Percentiles rank a stretch among this genome's conserved stretches.
Conservation (phyloP, 1,140 invertebrate genomes). For the Bombus consobrinus region DNA sequence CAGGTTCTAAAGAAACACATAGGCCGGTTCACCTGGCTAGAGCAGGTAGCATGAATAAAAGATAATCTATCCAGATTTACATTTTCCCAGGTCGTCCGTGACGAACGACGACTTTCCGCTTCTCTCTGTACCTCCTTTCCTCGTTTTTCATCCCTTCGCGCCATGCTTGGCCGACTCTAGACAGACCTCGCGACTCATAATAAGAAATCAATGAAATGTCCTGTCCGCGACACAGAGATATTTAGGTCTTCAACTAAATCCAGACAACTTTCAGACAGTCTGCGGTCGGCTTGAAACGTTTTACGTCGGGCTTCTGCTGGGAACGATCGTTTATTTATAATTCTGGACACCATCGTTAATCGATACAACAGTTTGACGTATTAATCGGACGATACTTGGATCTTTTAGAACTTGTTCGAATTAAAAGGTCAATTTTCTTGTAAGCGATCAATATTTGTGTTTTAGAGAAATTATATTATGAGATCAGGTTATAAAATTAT, state of each 20-base stretch:
- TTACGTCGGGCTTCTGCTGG: not conserved
- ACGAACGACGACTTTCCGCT: conserved; percentile 23
- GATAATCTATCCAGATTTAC: conserved; percentile 58
- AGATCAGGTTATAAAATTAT: too few species aligned
- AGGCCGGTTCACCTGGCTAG: conserved; percentile 29
- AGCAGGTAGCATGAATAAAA: conserved; percentile 64
- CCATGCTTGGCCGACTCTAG: not conserved
- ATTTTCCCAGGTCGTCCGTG: conserved; percentile 41
- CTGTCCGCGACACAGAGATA: not conserved
- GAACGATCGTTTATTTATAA: conserved; percentile 10
- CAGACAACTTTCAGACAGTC: not conserved
- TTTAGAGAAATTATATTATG: too few species aligned
- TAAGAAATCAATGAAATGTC: conserved; percentile 57
- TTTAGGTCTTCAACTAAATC: conserved; percentile 22
- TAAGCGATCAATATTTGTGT: too few species aligned
- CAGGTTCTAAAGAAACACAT: not conserved
- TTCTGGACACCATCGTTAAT: not conserved
- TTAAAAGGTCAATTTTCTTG: not conserved
- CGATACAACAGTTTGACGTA: not conserved
- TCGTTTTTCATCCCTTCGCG: not conserved
- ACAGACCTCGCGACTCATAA: conserved; percentile 1
- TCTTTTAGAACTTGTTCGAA: not conserved
- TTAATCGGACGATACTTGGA: not conserved
- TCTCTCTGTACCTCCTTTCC: not conserved
- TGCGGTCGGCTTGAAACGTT: not conserved